A percentile compares a stretch with the other conserved stretches of the same genome.
Evolutionary conservation across 2,888 invertebrate species (phyloP).

Genomic region (Tenthredo scrophulariae): DNA sequence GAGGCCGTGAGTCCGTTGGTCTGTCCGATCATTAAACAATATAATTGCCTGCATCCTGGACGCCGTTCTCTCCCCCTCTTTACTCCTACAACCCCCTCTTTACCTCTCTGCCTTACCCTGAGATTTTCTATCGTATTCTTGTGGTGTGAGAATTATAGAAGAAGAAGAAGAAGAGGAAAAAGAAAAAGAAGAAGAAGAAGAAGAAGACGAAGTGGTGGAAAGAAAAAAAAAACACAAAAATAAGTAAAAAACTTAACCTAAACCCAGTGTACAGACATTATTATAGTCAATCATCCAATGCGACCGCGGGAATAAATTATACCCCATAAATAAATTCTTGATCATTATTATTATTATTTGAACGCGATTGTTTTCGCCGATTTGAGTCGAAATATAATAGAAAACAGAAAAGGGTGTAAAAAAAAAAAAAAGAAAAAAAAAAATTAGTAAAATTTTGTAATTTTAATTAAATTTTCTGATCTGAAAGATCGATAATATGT

Average conservation of each 20-base stretch:
- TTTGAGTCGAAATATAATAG: too few species aligned
- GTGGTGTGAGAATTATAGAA: slow-evolving; percentile 24
- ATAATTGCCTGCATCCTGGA: slow-evolving; percentile 73
- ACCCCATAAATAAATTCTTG: not conserved
- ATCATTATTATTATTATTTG: not conserved
- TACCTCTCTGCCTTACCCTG: not conserved
- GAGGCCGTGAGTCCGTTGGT: slow-evolving; percentile 64
- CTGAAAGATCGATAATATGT: not conserved
- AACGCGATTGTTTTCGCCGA: not conserved
- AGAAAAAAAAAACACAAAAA: not conserved
- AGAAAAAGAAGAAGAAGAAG: not conserved
- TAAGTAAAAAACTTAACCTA: not conserved
- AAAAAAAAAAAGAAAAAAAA: too few species aligned
- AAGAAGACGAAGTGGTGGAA: not conserved
- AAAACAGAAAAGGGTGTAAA: too few species aligned
- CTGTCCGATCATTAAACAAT: slow-evolving; percentile 73
- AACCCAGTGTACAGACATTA: not conserved
- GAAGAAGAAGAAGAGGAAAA: not conserved
- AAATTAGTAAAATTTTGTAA: too few species aligned
- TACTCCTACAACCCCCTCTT: not conserved
- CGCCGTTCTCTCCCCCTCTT: not conserved
- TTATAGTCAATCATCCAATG: not conserved
- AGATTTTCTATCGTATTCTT: slow-evolving; percentile 39
- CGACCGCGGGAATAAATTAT: not conserved
- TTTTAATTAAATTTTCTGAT: too few species aligned